These are phyloP conservation scores for Coranthus polyacanthus DNA, from an alignment of 2,797 vertebrate species.

Conservation along the genomic window DNA sequence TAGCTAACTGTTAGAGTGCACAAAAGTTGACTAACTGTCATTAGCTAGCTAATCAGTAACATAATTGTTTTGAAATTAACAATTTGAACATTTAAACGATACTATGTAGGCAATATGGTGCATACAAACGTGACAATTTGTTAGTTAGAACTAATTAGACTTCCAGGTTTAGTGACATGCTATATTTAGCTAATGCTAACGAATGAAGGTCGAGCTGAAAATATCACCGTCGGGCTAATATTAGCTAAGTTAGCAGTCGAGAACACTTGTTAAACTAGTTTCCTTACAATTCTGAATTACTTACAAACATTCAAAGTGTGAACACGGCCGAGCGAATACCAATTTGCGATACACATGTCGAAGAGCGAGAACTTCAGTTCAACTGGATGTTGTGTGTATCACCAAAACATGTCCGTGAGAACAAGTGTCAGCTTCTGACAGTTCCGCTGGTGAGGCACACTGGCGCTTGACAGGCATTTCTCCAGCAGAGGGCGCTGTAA, in stretches of 20 bases:
- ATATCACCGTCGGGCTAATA: not conserved
- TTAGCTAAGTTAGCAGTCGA: not conserved
- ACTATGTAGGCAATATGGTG: fast-evolving
- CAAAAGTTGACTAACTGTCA: not conserved
- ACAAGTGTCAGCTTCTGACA: fast-evolving
- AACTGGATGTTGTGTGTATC: constrained; percentile 74
- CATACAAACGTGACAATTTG: not conserved
- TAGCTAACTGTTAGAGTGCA: not conserved
- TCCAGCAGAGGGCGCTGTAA: constrained; percentile 50
- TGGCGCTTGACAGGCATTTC: fast-evolving
- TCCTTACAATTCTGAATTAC: not conserved
- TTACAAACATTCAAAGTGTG: constrained; percentile 18
- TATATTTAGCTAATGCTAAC: constrained; percentile 73
- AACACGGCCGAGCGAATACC: not conserved
- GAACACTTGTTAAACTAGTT: not conserved
- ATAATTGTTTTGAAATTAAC: not conserved
- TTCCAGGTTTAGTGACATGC: constrained; percentile 63
- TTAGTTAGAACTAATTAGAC: not conserved
- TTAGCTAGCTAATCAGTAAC: not conserved
- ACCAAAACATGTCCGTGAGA: constrained; percentile 70
- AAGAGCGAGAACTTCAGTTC: not conserved
- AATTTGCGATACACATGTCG: constrained; percentile 60
- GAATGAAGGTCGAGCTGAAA: constrained; percentile 28
- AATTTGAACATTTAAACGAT: fast-evolving
- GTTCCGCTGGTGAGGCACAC: constrained; percentile 67